Conservation (phyloP, 2,113 vertebrate genomes). For the Tyto alba region DNA sequence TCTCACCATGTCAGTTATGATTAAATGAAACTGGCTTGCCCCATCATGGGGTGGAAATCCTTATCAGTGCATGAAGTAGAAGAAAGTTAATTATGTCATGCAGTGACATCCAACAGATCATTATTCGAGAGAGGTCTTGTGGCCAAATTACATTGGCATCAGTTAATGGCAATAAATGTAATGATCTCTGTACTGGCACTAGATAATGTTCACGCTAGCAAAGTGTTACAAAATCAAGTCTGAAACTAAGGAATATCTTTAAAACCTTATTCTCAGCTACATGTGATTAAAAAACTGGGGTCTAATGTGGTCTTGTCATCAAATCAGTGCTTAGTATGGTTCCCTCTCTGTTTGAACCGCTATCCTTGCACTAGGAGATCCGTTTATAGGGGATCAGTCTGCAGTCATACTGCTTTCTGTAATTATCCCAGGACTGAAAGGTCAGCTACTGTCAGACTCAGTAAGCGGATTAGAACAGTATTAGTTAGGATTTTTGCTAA, state of each 20-base stretch:
- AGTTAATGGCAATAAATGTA: neutral
- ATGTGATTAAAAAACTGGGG: neutral
- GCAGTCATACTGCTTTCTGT: neutral
- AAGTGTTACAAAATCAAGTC: neutral
- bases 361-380: neutral
- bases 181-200: neutral
- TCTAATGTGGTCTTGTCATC: accelerated
- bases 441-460: neutral
- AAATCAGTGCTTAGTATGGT: neutral
- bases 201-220: neutral
- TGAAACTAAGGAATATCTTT: neutral
- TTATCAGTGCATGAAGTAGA: neutral
- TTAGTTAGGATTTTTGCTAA: neutral
- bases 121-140: neutral
- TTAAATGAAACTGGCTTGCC: neutral
- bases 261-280: neutral
- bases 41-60: neutral
- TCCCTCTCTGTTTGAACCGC: neutral
- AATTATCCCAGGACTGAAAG: neutral
- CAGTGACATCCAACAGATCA: neutral
- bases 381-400: neutral
- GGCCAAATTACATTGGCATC: neutral
- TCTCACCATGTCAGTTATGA: neutral
- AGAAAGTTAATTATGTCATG: neutral
- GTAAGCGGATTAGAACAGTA: neutral